Evolutionary conservation across 2,888 invertebrate species (phyloP).

Genomic region (Agriotes lineatus): DNA sequence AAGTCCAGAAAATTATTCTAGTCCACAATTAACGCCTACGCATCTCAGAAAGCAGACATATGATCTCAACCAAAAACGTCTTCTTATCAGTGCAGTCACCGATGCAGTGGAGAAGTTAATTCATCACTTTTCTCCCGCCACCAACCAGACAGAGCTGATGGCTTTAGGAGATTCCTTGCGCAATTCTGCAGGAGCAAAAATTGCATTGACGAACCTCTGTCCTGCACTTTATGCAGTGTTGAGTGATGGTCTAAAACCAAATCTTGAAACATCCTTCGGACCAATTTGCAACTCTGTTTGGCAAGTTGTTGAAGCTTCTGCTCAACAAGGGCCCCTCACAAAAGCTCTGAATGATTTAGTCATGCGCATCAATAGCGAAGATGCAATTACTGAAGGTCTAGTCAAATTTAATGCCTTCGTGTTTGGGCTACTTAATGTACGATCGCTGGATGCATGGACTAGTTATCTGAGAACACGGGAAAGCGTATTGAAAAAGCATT

Average conservation of each 20-base stretch:
- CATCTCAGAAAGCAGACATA: constrained; percentile 46
- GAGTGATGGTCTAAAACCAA: constrained; percentile 86
- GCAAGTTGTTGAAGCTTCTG: constrained; percentile 90
- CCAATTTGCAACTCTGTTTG: constrained; percentile 89
- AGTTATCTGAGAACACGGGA: constrained; percentile 88
- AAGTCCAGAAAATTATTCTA: constrained; percentile 72
- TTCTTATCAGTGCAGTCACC: constrained; percentile 78
- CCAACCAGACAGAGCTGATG: constrained; percentile 73
- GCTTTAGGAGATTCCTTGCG: constrained; percentile 71
- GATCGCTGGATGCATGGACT: constrained; percentile 92
- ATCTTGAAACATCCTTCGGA: constrained; percentile 86
- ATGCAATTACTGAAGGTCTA: constrained; percentile 84
- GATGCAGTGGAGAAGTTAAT: constrained; percentile 82
- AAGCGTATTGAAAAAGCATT: constrained; percentile 84
- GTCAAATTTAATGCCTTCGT: constrained; percentile 92
- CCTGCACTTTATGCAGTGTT: constrained; percentile 87
- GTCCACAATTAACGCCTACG: constrained; percentile 65
- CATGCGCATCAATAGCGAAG: constrained; percentile 84
- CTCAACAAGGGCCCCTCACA: constrained; percentile 87
- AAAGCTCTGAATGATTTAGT: constrained; percentile 87
- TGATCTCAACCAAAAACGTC: constrained; percentile 75
- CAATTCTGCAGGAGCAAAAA: constrained; percentile 78
- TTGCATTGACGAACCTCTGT: constrained; percentile 82
- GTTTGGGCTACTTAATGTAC: constrained; percentile 85
- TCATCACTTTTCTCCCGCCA: constrained; percentile 77